Base-by-base conservation (phyloP, 2,797 vertebrate species). In the Scomberomorus guttatus region DNA sequence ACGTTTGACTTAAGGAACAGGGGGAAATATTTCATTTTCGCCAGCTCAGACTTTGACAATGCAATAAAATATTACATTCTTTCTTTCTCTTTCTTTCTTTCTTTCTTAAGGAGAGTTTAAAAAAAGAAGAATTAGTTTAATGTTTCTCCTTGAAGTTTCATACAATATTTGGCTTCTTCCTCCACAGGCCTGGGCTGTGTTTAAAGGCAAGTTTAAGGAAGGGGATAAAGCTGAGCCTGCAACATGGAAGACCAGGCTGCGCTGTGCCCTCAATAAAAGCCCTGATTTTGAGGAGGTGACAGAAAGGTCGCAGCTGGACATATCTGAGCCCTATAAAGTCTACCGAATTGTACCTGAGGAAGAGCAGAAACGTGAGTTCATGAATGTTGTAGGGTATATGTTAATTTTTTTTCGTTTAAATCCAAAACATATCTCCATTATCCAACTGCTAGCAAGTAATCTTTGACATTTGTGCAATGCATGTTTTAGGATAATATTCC, bases 161-260 rank as follows among this genome's bases (percentile, higher is more conserved):
- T 42, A 11, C 3, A 12, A 12, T 27, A 15, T 27, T 2, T 57
- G 0, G 0, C 18, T 18, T 77, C 20, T 55, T 22, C 58, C 34
- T 72, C 78, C 80, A 32, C 76, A 99, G 98, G 98, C 98, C 25
- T 99, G 98, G 98, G 98, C 98, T 20, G 95, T 99, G 76, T 99
- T 99, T 92, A 99, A 99, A 93, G 98, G 98, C 64, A 99, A 99
- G 90, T 99, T 97, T 93, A 99, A 99, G 83, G 98, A 99, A 72
- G 98, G 98, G 0, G 98, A 99, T 77, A 98, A 98, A 85, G 98
- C 98, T 0, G 98, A 99, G 59, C 98, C 98, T 0, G 98, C 98
- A 27, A 99, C 98, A 0, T 99, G 98, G 98, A 99, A 99, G 94
- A 99, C 98, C 0, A 96, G 98, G 59, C 95, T 99, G 10, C 98